Evolutionary conservation across 1,140 invertebrate species (phyloP).

Genomic region (Drosophila kepulauana): DNA sequence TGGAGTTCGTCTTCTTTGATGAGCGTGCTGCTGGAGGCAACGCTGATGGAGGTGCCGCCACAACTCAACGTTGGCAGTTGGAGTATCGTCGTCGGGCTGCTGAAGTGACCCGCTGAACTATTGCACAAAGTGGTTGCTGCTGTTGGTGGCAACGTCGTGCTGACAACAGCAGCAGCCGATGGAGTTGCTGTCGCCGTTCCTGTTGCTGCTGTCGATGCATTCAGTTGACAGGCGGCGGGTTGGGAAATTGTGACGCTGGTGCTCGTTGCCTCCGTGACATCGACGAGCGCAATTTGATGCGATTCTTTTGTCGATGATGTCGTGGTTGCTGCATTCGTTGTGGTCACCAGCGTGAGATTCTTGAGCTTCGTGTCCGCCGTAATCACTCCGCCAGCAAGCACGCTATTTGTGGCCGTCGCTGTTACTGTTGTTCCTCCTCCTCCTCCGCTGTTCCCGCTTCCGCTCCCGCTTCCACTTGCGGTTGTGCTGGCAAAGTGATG

Average conservation of each 20-base stretch:
- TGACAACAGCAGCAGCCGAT: constrained; percentile 1
- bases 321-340: constrained; percentile 29
- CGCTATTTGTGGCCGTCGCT: constrained; percentile 50
- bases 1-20: constrained; percentile 62
- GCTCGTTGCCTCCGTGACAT: constrained; percentile 72
- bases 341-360: constrained; percentile 78
- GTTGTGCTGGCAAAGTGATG: constrained; percentile 40
- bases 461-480: neutral
- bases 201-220: constrained; percentile 51
- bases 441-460: too few species aligned
- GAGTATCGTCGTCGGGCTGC: constrained; percentile 58
- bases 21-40: constrained; percentile 67
- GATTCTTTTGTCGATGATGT: constrained; percentile 32
- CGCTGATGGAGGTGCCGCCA: constrained; percentile 39
- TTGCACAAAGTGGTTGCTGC: constrained; percentile 27
- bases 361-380: constrained; percentile 67
- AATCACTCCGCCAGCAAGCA: constrained; percentile 49
- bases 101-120: constrained; percentile 18
- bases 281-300: constrained; percentile 63
- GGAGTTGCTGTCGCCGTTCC: constrained; percentile 2
- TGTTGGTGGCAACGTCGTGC: constrained; percentile 10
- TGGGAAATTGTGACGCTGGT: constrained; percentile 72
- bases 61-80: constrained; percentile 59
- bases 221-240: constrained; percentile 41
- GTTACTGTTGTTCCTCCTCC: too few species aligned